A percentile compares a stretch with the other conserved stretches of the same genome.
Conservation (phyloP, 2,888 invertebrate species). For the Aromia moschata region DNA sequence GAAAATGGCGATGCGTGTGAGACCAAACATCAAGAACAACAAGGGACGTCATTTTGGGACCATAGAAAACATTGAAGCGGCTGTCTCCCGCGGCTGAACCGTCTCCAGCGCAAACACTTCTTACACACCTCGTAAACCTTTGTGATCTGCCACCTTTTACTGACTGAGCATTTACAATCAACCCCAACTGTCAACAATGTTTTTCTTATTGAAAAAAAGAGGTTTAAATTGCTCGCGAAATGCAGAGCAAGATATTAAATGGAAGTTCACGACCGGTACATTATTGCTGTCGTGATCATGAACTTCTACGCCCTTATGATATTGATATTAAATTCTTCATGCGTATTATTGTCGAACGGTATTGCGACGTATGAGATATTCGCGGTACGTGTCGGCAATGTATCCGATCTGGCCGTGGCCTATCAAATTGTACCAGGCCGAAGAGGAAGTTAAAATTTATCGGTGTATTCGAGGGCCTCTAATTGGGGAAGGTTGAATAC, state of each 20-base stretch:
- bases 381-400: slow-evolving; percentile 45
- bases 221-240: slow-evolving; percentile 11
- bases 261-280: slow-evolving; percentile 11
- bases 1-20: too few relatives aligned
- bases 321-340: slow-evolving; percentile 50
- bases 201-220: slow-evolving; percentile 11
- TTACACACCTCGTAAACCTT: too few relatives aligned
- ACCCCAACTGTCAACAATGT: too few relatives aligned
- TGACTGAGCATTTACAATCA: too few relatives aligned
- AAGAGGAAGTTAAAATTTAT: slow-evolving; percentile 13
- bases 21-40: too few relatives aligned
- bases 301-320: slow-evolving; percentile 27
- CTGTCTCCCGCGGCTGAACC: too few relatives aligned
- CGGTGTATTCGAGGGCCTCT: not conserved
- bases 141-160: too few relatives aligned
- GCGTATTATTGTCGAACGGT: slow-evolving; percentile 48
- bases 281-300: slow-evolving; percentile 17
- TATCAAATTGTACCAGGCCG: slow-evolving; percentile 20
- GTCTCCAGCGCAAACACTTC: too few relatives aligned
- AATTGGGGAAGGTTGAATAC: too few relatives aligned
- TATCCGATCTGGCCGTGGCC: slow-evolving; percentile 30
- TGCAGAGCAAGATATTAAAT: slow-evolving; percentile 18
- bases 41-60: too few relatives aligned
- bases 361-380: slow-evolving; percentile 45
- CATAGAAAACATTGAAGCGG: too few relatives aligned